A percentile compares a stretch with the other conserved stretches of the same genome.
Evolutionary conservation across 2,113 vertebrate species (phyloP).

Genomic region (Strix aluco): DNA sequence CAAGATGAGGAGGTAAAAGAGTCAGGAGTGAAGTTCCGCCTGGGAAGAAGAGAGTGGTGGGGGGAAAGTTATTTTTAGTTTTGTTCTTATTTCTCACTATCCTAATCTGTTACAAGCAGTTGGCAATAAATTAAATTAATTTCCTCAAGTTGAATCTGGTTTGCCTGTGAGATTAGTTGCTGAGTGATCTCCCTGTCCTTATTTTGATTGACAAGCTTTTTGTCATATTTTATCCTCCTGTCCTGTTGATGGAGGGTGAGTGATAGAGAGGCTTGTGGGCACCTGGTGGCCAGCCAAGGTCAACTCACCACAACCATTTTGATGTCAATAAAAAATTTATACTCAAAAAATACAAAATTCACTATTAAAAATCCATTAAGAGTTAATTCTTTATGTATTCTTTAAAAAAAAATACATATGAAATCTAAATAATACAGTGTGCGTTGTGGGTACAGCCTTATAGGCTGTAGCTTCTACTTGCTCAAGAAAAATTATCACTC

Average conservation of each 20-base stretch:
- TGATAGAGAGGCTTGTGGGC: background rate
- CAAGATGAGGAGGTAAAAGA: background rate
- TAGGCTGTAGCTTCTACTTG: background rate
- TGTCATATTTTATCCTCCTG: background rate
- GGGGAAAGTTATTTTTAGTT: background rate
- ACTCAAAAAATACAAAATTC: background rate
- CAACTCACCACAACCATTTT: background rate
- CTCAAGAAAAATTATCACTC: background rate
- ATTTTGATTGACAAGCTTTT: background rate
- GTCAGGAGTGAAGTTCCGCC: background rate
- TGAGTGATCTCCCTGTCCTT: background rate
- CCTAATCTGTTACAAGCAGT: background rate
- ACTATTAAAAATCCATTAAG: background rate
- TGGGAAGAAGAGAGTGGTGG: background rate
- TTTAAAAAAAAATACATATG: background rate
- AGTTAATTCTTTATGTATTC: background rate
- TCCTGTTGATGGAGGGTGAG: accelerated
- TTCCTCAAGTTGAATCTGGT: background rate
- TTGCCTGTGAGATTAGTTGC: background rate
- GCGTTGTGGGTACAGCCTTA: background rate
- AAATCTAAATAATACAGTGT: background rate
- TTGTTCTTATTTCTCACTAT: background rate
- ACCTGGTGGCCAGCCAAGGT: background rate
- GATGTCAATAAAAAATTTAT: background rate
- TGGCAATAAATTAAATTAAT: background rate